Evolutionary conservation across 23 tunicate genomes (phyloP).

Genomic region (Aplidium turbinatum): DNA sequence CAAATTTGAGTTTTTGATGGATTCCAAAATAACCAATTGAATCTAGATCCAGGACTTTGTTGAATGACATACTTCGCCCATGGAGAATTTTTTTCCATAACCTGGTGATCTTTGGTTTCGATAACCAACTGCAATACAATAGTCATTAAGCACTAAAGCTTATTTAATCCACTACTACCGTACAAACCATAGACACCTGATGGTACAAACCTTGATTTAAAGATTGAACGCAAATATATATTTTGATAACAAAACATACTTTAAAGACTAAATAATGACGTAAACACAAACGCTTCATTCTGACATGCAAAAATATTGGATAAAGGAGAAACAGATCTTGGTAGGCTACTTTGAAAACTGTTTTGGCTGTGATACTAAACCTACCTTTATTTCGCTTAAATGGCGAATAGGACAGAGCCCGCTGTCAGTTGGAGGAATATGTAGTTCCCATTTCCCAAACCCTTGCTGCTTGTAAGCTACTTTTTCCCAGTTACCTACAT

Average conservation of each 20-base stretch:
- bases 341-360: no score
- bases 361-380: no score
- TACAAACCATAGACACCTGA: no score
- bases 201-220: no score
- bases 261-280: no score
- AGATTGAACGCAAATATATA: no score
- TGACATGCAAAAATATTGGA: no score
- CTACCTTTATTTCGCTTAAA: conserved; percentile 52
- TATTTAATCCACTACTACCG: background rate
- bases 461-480: conserved; percentile 4
- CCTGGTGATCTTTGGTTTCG: conserved; percentile 56
- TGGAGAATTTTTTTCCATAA: conserved; percentile 76
- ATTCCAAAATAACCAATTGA: conserved; percentile 85
- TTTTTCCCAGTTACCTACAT: conserved; percentile 67
- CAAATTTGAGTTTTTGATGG: conserved; percentile 43
- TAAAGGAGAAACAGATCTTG: no score
- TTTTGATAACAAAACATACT: no score
- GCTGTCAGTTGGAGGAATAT: conserved; percentile 47
- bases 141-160: background rate
- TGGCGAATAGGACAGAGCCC: conserved; percentile 68
- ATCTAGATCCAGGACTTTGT: conserved; percentile 10
- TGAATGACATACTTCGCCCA: conserved; percentile 87
- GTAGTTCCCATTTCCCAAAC: conserved; percentile 58
- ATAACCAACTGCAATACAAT: conserved; percentile 55
- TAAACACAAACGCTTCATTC: no score